Conservation (phyloP, 2,113 vertebrate genomes). For the Pseudois nayaur region DNA sequence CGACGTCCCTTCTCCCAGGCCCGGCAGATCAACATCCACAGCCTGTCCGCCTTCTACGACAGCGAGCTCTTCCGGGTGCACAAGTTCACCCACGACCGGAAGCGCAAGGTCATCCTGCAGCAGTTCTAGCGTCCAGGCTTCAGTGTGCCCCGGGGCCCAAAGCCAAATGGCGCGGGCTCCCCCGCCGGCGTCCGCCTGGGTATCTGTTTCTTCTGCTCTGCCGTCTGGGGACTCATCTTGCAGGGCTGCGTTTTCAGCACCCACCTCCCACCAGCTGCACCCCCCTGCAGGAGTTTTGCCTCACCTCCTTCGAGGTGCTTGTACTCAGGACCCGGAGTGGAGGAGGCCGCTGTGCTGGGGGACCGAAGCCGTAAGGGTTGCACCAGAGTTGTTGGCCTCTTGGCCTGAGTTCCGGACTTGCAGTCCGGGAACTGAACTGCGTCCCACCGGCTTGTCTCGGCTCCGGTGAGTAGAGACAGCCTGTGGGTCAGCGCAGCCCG, state of each 20-base stretch:
- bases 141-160: neutral
- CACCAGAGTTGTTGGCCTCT: neutral
- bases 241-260: neutral
- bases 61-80: slow-evolving; percentile 93
- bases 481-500: fast-evolving
- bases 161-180: fast-evolving
- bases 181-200: fast-evolving
- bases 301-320: neutral
- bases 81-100: slow-evolving; percentile 90
- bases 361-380: neutral
- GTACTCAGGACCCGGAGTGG: neutral
- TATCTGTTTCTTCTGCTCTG: neutral
- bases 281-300: neutral
- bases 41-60: slow-evolving; percentile 92
- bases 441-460: neutral
- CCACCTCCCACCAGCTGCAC: fast-evolving
- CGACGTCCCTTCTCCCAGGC: slow-evolving; percentile 79
- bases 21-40: slow-evolving; percentile 97
- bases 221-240: neutral
- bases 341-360: neutral
- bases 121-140: slow-evolving; percentile 83
- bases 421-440: neutral
- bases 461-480: neutral
- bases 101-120: slow-evolving; percentile 93
- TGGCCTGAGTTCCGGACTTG: fast-evolving